Evolutionary conservation across 2,888 invertebrate genomes (phyloP).

Genomic region (Monochamus alternatus): DNA sequence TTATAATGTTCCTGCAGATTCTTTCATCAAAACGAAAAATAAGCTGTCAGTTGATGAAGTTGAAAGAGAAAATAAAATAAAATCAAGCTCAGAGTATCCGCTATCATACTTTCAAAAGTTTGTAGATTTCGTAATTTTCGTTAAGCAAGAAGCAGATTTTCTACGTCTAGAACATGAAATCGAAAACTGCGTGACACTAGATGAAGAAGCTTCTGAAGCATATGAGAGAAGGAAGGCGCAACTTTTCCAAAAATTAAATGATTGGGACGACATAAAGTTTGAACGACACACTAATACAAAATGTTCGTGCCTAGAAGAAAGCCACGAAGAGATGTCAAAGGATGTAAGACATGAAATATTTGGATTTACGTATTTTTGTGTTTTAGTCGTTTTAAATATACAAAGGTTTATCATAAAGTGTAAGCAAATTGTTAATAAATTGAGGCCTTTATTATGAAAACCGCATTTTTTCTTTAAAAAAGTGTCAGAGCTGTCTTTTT

Average conservation of each 20-base stretch:
- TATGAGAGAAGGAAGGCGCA: slow-evolving; percentile 19
- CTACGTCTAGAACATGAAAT: slow-evolving; percentile 5
- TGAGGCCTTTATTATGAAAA: neutral
- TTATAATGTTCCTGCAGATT: neutral
- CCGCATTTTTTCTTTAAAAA: no score
- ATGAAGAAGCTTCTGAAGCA: neutral
- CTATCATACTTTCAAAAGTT: slow-evolving; percentile 6
- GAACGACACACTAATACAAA: neutral
- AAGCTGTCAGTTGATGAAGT: neutral
- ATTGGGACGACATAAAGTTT: slow-evolving; percentile 31
- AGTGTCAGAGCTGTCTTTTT: no score
- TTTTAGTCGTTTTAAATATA: slow-evolving; percentile 22
- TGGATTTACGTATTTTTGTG: slow-evolving; percentile 13
- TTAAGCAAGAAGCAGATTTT: slow-evolving; percentile 23
- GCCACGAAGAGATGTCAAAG: neutral
- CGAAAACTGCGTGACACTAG: slow-evolving; percentile 12
- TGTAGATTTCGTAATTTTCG: neutral
- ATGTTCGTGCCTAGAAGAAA: neutral
- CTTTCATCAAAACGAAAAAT: neutral
- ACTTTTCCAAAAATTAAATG: slow-evolving; percentile 20
- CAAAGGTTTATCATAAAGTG: slow-evolving; percentile 22
- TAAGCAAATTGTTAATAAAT: slow-evolving; percentile 13
- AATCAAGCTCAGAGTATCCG: neutral
- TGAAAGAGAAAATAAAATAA: neutral
- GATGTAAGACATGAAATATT: neutral